Conservation (phyloP, 2,113 vertebrate genomes). For the Echinops telfairi region DNA sequence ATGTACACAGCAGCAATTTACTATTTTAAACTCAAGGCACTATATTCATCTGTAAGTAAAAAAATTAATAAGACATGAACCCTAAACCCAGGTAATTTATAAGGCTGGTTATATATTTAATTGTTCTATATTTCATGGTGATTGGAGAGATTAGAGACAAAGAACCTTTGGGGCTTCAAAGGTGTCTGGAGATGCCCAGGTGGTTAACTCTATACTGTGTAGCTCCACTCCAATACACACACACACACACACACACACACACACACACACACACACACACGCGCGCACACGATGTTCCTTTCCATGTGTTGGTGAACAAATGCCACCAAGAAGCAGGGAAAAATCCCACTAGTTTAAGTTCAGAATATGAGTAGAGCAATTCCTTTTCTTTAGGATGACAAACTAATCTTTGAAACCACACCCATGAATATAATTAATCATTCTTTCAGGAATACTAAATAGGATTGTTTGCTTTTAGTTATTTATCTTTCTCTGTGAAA, state of each 20-base stretch:
- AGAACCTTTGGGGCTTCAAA: not conserved
- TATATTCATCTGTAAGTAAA: not conserved
- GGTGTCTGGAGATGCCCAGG: not conserved
- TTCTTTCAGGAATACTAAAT: not conserved
- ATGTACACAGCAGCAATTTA: not conserved
- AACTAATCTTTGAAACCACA: not conserved
- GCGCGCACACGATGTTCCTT: not conserved
- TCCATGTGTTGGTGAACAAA: slow-evolving; percentile 18
- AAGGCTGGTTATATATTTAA: not conserved
- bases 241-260: not conserved
- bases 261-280: not conserved
- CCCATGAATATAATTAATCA: slow-evolving; percentile 12
- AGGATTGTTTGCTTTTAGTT: not conserved
- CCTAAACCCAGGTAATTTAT: not conserved
- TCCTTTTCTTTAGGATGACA: slow-evolving; percentile 10
- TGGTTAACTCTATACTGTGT: not conserved
- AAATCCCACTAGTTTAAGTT: not conserved
- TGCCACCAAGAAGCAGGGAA: not conserved
- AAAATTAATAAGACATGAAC: not conserved
- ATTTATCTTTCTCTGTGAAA: slow-evolving; percentile 28
- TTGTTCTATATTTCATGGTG: not conserved
- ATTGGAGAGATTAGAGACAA: not conserved
- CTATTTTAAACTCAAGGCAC: not conserved
- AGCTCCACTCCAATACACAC: not conserved
- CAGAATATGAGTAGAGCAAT: slow-evolving; percentile 23